Base-by-base conservation (phyloP, 1,140 invertebrate species). In the Neodiprion lecontei region DNA sequence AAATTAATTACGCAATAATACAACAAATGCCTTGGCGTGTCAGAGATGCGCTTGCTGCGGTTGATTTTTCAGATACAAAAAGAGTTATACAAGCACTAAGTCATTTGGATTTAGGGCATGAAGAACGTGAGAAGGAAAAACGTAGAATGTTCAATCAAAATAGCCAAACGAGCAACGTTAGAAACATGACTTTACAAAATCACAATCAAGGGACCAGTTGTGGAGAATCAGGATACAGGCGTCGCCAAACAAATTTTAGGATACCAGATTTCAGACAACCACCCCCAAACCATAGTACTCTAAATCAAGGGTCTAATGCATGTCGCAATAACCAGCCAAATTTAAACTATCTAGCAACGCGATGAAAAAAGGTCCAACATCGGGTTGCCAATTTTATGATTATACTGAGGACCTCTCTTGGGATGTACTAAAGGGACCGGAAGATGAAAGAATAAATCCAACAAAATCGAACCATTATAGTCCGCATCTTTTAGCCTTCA, bases 21-120 rank as follows among this genome's bases (percentile, higher is more conserved):
- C 71, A 77, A 66, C 76, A 77, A 71, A 53, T 77, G 48, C 77
- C 77, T 67, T 67, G 12, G n/a, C 23, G 70, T 14, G 69, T 78
- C 9, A 70, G 70, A 21, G 66, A 75, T 73, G 1, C 68, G 21
- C 65, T 78, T n/a, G 74, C 69, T 14, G 17, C 72, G 7, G 50
- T 78, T 11, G 70, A 76, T 68, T 76, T 50, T 74, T n/a, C 11
- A 7, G 61, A 72, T 40, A 48, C 69, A 7, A 73, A 73, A 2
- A 14, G 17, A 21, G 48, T 78, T 53, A 28, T 65, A 5, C 74
- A 74, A 48, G 70, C 74, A 21, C 71, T 78, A 40, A 17, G 47
- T 23, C n/a, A 71, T n/a, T 66, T 78, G 12, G 74, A 75, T 74
- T 61, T 61, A 61, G 53, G 10, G 53, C 53, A 61, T 61, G 53